These are phyloP conservation scores for Pardosa pseudoannulata DNA, from an alignment of 2,888 invertebrate species.

Conservation along the genomic window DNA sequence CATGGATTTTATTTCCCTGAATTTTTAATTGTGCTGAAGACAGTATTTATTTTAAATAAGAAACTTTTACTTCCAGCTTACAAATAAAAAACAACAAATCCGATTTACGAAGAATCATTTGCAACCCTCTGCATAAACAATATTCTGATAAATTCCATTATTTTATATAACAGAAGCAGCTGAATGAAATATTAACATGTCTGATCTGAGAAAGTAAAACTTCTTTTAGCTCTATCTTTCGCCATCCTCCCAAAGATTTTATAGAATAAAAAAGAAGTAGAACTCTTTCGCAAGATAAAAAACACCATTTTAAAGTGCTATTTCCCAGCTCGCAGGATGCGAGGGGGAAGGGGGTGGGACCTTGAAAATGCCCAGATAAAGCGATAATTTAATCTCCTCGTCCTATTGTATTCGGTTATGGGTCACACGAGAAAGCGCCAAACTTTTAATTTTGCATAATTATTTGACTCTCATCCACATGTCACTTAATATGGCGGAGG, in stretches of 20 bases:
- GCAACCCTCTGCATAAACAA: not conserved
- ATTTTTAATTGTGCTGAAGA: no score
- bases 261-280: not conserved
- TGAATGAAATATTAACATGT: not conserved
- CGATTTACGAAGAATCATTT: no score
- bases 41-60: no score
- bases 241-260: not conserved
- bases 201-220: not conserved
- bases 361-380: not conserved
- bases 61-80: no score
- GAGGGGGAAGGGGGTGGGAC: not conserved
- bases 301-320: conserved; percentile 14
- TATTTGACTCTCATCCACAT: conserved; percentile 41
- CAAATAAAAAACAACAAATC: no score
- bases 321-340: not conserved
- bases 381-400: conserved; percentile 18
- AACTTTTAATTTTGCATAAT: conserved; percentile 51
- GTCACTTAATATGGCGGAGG: conserved; percentile 16
- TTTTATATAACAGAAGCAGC: not conserved
- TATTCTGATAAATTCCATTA: not conserved
- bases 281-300: conserved; percentile 4
- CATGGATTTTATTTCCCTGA: no score
- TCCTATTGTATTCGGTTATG: not conserved
- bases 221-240: not conserved
- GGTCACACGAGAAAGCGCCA: conserved; percentile 14